phyloP scores from a whole-genome alignment of 2,113 vertebrate genomes.

The Caracal caracal region DNA sequence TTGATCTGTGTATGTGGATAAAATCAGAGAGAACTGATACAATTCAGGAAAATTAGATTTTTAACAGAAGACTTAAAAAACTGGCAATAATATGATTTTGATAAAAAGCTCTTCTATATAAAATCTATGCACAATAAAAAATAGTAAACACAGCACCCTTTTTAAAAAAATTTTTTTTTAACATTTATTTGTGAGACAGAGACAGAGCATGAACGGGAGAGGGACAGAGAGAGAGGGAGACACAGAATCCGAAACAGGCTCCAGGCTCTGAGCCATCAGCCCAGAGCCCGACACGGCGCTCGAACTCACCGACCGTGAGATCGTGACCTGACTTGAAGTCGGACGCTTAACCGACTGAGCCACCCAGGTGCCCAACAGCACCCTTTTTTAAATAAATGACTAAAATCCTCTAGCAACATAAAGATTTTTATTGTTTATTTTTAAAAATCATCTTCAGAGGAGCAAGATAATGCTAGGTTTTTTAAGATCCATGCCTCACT shows the following conservation, averaged over 20 bases:
- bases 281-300: no score
- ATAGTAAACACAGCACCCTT: neutral
- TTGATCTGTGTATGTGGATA: slow-evolving; percentile 53
- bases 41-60: slow-evolving; percentile 61
- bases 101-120: neutral
- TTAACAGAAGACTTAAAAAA: slow-evolving; percentile 51
- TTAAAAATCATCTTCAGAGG: slow-evolving; percentile 1
- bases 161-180: no score
- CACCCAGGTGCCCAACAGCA: no score
- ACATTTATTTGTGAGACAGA: no score
- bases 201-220: no score
- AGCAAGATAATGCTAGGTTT: neutral
- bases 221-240: no score
- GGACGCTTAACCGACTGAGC: no score
- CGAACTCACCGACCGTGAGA: no score
- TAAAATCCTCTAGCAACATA: slow-evolving; percentile 58
- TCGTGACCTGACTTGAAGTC: no score
- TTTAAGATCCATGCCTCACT: neutral
- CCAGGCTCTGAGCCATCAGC: no score
- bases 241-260: no score
- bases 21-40: slow-evolving; percentile 72
- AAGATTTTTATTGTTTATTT: slow-evolving; percentile 4
- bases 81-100: slow-evolving; percentile 27
- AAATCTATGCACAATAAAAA: slow-evolving; percentile 50
- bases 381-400: neutral